Percentiles rank a stretch among this genome's conserved stretches.
phyloP scores from a whole-genome alignment of 2,888 invertebrate genomes.

The Disparrhopalites patrizii region DNA sequence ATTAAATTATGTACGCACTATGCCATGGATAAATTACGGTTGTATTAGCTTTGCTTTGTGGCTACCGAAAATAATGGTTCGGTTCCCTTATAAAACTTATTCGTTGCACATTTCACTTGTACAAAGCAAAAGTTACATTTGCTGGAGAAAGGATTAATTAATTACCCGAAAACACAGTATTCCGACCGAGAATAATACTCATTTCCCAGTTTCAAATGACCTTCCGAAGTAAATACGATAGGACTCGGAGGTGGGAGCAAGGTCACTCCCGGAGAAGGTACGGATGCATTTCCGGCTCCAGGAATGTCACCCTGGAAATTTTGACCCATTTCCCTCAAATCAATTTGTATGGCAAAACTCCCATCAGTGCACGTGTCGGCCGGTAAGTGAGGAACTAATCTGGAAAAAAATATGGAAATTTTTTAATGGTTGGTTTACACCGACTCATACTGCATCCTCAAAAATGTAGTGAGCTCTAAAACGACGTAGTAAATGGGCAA shows the following conservation, averaged over 20 bases:
- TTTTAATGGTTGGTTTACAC: background rate
- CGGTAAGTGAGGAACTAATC: background rate
- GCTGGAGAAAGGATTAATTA: background rate
- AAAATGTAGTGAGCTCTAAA: too few relatives aligned
- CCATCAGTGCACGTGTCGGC: background rate
- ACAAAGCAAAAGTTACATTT: background rate
- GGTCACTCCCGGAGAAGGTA: background rate
- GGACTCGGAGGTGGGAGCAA: background rate
- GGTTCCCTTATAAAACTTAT: too few relatives aligned
- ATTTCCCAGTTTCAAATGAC: constrained; percentile 34
- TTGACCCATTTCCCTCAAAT: background rate
- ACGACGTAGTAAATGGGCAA: too few relatives aligned
- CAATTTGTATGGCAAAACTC: background rate
- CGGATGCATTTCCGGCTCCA: background rate
- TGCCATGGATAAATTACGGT: too few relatives aligned
- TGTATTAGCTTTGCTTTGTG: too few relatives aligned
- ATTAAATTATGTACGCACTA: too few relatives aligned
- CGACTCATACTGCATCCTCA: too few relatives aligned
- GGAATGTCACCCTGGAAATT: background rate
- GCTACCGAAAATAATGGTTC: too few relatives aligned
- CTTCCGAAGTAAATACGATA: constrained; percentile 24
- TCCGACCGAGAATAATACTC: constrained; percentile 42
- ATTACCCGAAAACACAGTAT: constrained; percentile 40
- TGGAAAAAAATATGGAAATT: background rate
- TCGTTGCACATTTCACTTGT: too few relatives aligned